phyloP scores from a whole-genome alignment of 2,888 invertebrate species.

The Drosophila kokeensis region DNA sequence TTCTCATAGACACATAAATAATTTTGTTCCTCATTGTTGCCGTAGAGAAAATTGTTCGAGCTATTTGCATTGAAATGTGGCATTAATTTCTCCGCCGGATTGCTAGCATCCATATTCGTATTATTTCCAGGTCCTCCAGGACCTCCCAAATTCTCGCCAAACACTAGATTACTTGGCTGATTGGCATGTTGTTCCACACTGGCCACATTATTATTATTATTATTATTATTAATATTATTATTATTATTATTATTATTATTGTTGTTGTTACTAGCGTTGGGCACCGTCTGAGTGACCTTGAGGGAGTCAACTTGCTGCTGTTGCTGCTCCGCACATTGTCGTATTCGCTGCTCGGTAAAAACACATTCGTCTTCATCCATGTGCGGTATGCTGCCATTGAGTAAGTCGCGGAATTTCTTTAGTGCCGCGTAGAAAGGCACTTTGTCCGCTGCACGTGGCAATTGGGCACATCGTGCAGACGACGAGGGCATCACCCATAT shows the following conservation, averaged over 20 bases:
- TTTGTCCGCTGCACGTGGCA: slow-evolving; percentile 98
- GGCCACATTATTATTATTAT: neutral
- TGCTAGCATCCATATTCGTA: slow-evolving; percentile 15
- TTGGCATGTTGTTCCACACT: slow-evolving; percentile 19
- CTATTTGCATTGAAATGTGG: slow-evolving; percentile 32
- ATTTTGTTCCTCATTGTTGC: slow-evolving; percentile 40
- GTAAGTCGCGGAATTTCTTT: slow-evolving; percentile 97
- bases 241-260: neutral
- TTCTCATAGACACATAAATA: slow-evolving; percentile 54
- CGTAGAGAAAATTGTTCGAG: slow-evolving; percentile 32
- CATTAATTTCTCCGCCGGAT: slow-evolving; percentile 43
- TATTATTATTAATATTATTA: neutral
- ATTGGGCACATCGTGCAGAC: slow-evolving; percentile 97
- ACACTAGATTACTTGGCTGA: slow-evolving; percentile 35
- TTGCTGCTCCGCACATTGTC: slow-evolving; percentile 88
- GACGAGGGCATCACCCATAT: slow-evolving; percentile 99
- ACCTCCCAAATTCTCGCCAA: slow-evolving; percentile 27
- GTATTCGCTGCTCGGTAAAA: slow-evolving; percentile 90
- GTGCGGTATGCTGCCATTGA: slow-evolving; percentile 93
- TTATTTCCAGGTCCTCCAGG: slow-evolving; percentile 3
- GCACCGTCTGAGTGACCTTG: neutral
- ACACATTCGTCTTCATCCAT: slow-evolving; percentile 95
- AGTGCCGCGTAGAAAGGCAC: slow-evolving; percentile 98
- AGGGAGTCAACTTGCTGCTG: slow-evolving; percentile 6
- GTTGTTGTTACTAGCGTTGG: neutral